Conservation (phyloP, 2,797 vertebrate species). For the Netta rufina region DNA sequence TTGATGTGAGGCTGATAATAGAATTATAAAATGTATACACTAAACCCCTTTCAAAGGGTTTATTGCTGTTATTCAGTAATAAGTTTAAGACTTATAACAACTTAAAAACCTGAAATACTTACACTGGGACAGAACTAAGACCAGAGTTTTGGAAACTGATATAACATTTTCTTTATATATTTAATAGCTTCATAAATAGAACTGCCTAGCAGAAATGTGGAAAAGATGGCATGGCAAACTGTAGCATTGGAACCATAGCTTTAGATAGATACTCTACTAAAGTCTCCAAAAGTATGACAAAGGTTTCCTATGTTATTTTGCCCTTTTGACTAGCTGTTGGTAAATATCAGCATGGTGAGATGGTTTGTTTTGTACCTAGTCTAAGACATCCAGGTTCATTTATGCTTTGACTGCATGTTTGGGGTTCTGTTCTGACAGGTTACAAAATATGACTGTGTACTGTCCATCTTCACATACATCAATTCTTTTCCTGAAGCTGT, state of each 20-base stretch:
- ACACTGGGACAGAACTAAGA: not conserved
- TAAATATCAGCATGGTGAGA: not conserved
- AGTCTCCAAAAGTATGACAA: not conserved
- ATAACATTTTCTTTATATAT: not conserved
- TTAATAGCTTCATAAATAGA: not conserved
- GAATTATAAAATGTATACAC: not conserved
- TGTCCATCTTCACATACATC: not conserved
- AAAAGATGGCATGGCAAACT: not conserved
- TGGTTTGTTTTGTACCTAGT: not conserved
- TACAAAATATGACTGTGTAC: not conserved
- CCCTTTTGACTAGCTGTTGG: not conserved
- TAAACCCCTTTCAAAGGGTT: not conserved
- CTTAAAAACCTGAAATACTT: not conserved
- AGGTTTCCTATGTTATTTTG: not conserved
- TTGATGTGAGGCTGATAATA: not conserved
- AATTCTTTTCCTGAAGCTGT: not conserved
- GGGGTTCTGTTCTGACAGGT: not conserved
- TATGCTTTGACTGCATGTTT: not conserved
- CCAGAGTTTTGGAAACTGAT: not conserved
- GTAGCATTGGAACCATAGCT: rapidly evolving
- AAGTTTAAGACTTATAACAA: not conserved
- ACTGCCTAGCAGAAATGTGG: not conserved
- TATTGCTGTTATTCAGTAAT: not conserved
- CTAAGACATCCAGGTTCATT: not conserved
- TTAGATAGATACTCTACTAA: not conserved